Evolutionary conservation across 2,888 invertebrate species (phyloP).

Genomic region (Cosmopolites sordidus): DNA sequence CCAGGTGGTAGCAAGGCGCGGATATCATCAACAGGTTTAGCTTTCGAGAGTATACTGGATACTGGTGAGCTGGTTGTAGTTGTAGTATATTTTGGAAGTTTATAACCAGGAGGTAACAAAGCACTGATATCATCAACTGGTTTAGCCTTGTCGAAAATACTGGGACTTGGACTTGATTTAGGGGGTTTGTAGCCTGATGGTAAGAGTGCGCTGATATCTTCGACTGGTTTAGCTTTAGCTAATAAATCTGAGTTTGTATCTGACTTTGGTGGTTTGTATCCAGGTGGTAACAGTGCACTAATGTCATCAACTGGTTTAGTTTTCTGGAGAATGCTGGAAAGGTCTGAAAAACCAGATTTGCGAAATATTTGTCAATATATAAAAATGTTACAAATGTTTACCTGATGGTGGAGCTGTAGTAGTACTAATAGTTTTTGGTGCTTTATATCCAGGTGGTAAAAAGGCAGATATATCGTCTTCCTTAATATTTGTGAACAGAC

Average conservation of each 20-base stretch:
- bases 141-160: constrained; percentile 15
- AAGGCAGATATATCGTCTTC: constrained; percentile 50
- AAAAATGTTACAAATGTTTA: too few species aligned
- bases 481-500: not conserved
- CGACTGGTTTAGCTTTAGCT: constrained; percentile 37
- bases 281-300: constrained; percentile 47
- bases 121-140: constrained; percentile 18
- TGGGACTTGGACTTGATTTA: constrained; percentile 7
- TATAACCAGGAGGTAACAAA: constrained; percentile 19
- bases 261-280: constrained; percentile 40
- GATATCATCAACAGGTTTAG: constrained; percentile 15
- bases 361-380: too few species aligned
- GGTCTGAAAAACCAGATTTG: not conserved
- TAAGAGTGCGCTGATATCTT: constrained; percentile 46
- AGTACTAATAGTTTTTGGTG: constrained; percentile 20
- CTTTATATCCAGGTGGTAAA: constrained; percentile 48
- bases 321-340: constrained; percentile 47
- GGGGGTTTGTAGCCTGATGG: constrained; percentile 47
- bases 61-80: not conserved
- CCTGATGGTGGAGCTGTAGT: too few species aligned
- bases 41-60: constrained; percentile 3
- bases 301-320: constrained; percentile 39
- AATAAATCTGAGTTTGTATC: not conserved
- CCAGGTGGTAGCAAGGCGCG: constrained; percentile 60
- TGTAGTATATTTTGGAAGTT: not conserved